Evolutionary conservation across 2,113 vertebrate genomes (phyloP).

Genomic region (Passer montanus): DNA sequence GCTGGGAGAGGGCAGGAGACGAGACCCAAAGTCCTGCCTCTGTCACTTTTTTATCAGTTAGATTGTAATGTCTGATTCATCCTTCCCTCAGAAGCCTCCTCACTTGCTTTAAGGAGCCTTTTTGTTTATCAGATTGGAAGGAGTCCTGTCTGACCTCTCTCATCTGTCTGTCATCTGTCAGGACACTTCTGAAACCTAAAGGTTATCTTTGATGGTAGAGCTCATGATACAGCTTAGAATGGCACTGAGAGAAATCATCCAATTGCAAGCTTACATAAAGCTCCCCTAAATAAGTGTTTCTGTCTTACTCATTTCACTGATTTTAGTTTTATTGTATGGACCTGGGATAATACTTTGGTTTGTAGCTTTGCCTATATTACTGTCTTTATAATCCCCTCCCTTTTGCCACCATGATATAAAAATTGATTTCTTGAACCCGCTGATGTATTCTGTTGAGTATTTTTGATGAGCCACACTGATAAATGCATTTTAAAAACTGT

Average conservation of each 20-base stretch:
- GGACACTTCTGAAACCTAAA: not conserved
- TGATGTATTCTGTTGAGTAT: not conserved
- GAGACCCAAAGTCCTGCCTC: not conserved
- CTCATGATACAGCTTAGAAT: not conserved
- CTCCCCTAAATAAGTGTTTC: not conserved
- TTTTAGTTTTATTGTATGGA: not conserved
- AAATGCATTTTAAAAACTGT: not conserved
- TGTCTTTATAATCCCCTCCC: not conserved
- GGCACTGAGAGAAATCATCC: not conserved
- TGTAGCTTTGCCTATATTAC: not conserved
- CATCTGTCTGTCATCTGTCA: not conserved
- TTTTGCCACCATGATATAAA: not conserved
- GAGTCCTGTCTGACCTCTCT: not conserved
- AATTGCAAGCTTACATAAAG: not conserved
- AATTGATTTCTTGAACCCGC: not conserved
- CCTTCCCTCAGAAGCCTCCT: not conserved
- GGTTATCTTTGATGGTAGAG: not conserved
- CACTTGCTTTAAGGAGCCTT: slow-evolving; percentile 13
- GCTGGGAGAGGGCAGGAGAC: not conserved
- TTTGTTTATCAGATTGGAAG: not conserved
- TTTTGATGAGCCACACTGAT: not conserved
- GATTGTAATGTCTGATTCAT: not conserved
- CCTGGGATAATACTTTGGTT: not conserved
- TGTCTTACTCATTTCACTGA: not conserved
- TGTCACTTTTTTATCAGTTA: not conserved